These are phyloP conservation scores for Entelurus aequoreus DNA, from an alignment of 2,113 vertebrate species.

Conservation along the genomic window DNA sequence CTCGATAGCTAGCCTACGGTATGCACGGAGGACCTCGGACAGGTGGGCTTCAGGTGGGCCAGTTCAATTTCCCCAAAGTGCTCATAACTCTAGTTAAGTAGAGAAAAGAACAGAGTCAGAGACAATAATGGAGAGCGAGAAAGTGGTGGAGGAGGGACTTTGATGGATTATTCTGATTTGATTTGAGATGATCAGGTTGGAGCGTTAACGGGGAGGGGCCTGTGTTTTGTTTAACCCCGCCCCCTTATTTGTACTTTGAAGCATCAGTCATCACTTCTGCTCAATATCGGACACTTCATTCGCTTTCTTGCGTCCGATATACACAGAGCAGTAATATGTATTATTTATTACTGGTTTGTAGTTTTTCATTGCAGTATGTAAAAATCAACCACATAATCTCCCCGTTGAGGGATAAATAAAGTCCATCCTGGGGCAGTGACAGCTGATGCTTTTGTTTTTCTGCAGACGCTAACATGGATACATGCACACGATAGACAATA, in stretches of 20 bases:
- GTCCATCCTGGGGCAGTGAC: too few species aligned
- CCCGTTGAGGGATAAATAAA: too few species aligned
- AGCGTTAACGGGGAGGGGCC: slow-evolving; percentile 51
- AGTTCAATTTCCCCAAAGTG: slow-evolving; percentile 72
- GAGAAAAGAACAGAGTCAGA: slow-evolving; percentile 75
- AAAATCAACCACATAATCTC: too few species aligned
- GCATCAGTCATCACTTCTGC: slow-evolving; percentile 15
- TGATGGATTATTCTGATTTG: slow-evolving; percentile 43
- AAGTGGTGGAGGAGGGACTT: slow-evolving; percentile 72
- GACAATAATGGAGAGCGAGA: slow-evolving; percentile 68
- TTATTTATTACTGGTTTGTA: too few species aligned
- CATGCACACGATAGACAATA: too few species aligned
- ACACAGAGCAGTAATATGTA: too few species aligned
- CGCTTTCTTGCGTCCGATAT: too few species aligned
- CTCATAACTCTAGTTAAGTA: slow-evolving; percentile 77
- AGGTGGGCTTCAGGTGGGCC: slow-evolving; percentile 74
- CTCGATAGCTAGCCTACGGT: slow-evolving; percentile 70
- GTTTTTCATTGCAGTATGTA: too few species aligned
- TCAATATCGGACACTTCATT: background rate
- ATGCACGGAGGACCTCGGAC: slow-evolving; percentile 73
- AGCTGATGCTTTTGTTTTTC: too few species aligned
- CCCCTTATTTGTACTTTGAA: slow-evolving; percentile 35
- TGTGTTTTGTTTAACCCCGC: slow-evolving; percentile 45
- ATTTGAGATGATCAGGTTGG: slow-evolving; percentile 49
- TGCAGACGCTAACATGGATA: too few species aligned